Evolutionary conservation across 1,140 invertebrate genomes (phyloP).

Genomic region (Cydia strobilella): DNA sequence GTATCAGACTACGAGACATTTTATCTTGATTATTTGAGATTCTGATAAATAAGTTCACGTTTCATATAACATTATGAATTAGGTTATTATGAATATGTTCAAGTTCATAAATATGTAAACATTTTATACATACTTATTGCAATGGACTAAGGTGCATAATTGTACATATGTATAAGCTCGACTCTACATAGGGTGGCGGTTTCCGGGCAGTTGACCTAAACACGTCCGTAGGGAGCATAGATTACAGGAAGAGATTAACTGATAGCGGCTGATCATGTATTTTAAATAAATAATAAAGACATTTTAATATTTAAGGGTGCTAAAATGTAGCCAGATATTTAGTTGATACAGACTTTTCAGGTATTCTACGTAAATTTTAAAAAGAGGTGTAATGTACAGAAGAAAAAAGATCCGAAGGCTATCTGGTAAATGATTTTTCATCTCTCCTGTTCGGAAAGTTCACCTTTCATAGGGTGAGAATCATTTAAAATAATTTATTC

Average conservation of each 20-base stretch:
- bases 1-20: background rate
- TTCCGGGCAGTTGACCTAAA: background rate
- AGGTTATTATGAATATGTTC: background rate
- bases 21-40: background rate
- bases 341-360: background rate
- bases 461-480: too few species aligned
- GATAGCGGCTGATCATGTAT: slow-evolving; percentile 10
- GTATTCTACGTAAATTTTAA: too few species aligned
- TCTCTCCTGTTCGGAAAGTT: too few species aligned
- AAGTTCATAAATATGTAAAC: background rate
- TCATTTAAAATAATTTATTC: too few species aligned
- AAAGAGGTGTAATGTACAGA: too few species aligned
- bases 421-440: too few species aligned
- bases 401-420: too few species aligned
- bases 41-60: background rate
- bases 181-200: background rate
- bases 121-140: background rate
- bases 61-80: background rate
- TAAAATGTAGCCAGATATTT: background rate
- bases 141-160: background rate
- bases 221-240: slow-evolving; percentile 23
- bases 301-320: background rate
- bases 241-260: slow-evolving; percentile 28
- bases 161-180: background rate
- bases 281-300: background rate